Conservation (phyloP, 2,888 invertebrate species). For the Ennomos quercinarius region DNA sequence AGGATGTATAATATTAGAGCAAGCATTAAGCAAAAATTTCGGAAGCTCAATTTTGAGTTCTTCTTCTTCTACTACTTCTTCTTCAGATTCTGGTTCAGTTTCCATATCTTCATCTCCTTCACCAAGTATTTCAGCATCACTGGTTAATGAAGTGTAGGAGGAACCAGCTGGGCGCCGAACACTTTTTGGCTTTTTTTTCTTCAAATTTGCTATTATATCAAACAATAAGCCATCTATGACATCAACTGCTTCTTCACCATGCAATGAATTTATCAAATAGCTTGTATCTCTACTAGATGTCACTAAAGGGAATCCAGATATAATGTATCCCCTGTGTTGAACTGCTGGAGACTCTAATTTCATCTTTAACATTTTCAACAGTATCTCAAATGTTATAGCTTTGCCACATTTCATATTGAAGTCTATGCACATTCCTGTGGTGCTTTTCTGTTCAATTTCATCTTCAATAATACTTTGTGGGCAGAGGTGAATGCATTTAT, state of each 20-base stretch:
- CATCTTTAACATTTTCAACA: conserved; percentile 80
- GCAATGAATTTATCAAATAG: conserved; percentile 51
- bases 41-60: conserved; percentile 61
- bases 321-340: conserved; percentile 86
- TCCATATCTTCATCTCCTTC: conserved; percentile 45
- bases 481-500: conserved; percentile 85
- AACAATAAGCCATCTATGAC: conserved; percentile 55
- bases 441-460: conserved; percentile 83
- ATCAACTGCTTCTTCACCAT: conserved; percentile 64
- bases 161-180: conserved; percentile 20
- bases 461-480: conserved; percentile 82
- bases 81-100: conserved; percentile 53
- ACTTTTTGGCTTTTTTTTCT: conserved; percentile 58
- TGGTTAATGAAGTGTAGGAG: conserved; percentile 49
- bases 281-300: conserved; percentile 60
- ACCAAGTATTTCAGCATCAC: conserved; percentile 35
- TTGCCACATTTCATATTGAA: conserved; percentile 85
- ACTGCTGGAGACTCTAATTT: conserved; percentile 81
- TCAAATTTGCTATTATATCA: conserved; percentile 61
- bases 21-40: conserved; percentile 65
- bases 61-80: conserved; percentile 53
- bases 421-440: conserved; percentile 85
- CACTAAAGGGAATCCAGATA: conserved; percentile 88
- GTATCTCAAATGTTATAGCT: conserved; percentile 76
- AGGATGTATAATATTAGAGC: conserved; percentile 53